Evolutionary conservation across 2,888 invertebrate species (phyloP).

Genomic region (Trileptium ribeirensis): DNA sequence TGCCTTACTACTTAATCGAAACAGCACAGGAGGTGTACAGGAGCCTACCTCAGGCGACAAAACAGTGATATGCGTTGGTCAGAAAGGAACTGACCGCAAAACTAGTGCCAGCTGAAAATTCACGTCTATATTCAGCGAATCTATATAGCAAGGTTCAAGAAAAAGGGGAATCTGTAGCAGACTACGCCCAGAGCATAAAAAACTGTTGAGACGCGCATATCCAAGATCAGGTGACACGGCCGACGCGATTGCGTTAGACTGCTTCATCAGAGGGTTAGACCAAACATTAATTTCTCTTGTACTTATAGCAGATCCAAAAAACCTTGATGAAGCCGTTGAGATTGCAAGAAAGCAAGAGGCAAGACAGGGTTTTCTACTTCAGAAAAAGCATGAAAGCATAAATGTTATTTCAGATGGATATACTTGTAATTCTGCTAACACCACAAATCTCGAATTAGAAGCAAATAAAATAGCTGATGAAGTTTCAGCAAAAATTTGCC

Average conservation of each 20-base stretch:
- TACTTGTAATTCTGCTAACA: too few species aligned
- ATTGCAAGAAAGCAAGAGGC: neutral
- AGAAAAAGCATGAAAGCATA: neutral
- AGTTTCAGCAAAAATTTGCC: too few species aligned
- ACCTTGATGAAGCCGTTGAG: neutral
- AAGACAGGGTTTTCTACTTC: neutral
- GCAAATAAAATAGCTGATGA: too few species aligned
- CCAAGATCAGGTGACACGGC: neutral
- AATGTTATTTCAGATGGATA: too few species aligned
- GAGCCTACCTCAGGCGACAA: neutral
- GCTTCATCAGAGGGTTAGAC: neutral
- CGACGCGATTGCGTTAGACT: neutral
- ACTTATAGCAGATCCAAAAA: neutral
- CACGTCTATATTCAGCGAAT: neutral
- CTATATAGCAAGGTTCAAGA: neutral
- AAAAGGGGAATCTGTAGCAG: neutral
- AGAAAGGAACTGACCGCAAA: neutral
- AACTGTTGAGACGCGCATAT: neutral
- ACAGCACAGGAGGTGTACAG: neutral
- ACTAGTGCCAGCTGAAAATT: neutral
- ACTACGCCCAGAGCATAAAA: neutral
- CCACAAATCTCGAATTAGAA: too few species aligned
- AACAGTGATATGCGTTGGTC: neutral
- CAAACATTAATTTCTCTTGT: neutral
- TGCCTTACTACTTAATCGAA: neutral